Evolutionary conservation across 2,797 vertebrate genomes (phyloP), one percentile per base, ranked within the genome.

Genomic region (Intellagama lesueurii): DNA sequence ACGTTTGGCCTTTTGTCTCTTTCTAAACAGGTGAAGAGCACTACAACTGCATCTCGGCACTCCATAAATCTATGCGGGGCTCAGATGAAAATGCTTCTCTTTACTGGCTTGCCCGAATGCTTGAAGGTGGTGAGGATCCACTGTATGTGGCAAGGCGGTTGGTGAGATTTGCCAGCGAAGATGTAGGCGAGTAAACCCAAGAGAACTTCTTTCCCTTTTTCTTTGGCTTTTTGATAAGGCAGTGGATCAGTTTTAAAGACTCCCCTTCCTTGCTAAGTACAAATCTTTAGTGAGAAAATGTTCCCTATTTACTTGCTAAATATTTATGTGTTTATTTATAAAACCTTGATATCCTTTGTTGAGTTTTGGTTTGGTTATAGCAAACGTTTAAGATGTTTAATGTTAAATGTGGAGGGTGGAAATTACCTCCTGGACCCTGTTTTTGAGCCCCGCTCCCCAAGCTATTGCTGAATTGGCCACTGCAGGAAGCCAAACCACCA

Each of bases 81-180:
- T 99, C 99, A 0, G 97, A 99, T 87, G 97, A 98, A 93, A 99
- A 98, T 0, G 98, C 98, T 26, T 98, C 98, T 73, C 98, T 99
- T 87, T 99, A 99, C 96, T 99, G 99, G 99, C 97, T 99, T 89
- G 99, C 98, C 30, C 98, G 99, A 91, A 99, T 99, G 99, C 98
- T 99, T 44, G 99, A 99, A 95, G 99, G 99, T 0, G 99, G 99
- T 0, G 99, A 99, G 94, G 98, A 99, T 90, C 99, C 99, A 0
- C 97, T 99, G 30, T 99, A 99, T 1, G 98, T 99, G 91, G 99
- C 99, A 0, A 97, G 99, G 91, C 97, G 99, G 85, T 97, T 99
- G 88, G 97, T 99, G 91, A 97, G 99, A 89, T 99, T 99, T 87
- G 98, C 99, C 92, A 99, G 99, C 40, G 99, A 99, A 96, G 99